Evolutionary conservation across 2,113 vertebrate species (phyloP), one percentile per base, ranked within the genome.

Genomic region (Sinocyclocheilus rhinocerous): DNA sequence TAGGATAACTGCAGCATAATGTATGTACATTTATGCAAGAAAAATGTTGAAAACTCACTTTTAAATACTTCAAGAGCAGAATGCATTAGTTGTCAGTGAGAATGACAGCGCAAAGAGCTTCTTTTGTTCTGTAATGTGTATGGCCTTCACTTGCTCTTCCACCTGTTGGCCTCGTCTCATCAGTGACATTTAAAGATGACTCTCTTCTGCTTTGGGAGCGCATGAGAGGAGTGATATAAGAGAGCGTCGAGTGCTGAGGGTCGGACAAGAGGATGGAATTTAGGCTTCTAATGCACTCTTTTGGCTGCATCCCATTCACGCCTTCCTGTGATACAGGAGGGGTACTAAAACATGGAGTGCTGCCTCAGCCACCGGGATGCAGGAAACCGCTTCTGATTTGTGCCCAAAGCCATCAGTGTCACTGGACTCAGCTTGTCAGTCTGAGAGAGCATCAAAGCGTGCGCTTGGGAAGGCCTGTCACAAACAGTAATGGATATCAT

Each of bases 401-500:
- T 96, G 95, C 96, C 95, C 93, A 95, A 95, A 96, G 96, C 93
- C 94, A 96, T 96, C 95, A 97, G 93, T 90, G 93, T 97, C 96
- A 96, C 67, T 94, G 93, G 92, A 93, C 92, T 91, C 26, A 91
- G 91, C 89, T 93, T 94, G 96, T 97, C 96, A 95, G 93, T 94
- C 95, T 84, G 89, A 36, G 83, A 93, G 92, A 96, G 88, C 81
- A 89, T 96, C 96, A 97, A 92, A 93, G 93, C 91, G 29, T 15
- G 90, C 91, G 91, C 93, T 95, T 91, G 93, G 90, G 92, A 94
- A 95, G 94, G 88, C 93, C 95, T 97, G 96, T 96, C 95, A 95
- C 95, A 95, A 96, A 95, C 92, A 96, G 96, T 96, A 96, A 97
- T 96, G 94, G 97, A 97, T 97, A 95, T 96, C 93, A 96, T 96